These are phyloP conservation scores for Tor tambroides DNA, from an alignment of 2,113 vertebrate species.

Conservation along the genomic window DNA sequence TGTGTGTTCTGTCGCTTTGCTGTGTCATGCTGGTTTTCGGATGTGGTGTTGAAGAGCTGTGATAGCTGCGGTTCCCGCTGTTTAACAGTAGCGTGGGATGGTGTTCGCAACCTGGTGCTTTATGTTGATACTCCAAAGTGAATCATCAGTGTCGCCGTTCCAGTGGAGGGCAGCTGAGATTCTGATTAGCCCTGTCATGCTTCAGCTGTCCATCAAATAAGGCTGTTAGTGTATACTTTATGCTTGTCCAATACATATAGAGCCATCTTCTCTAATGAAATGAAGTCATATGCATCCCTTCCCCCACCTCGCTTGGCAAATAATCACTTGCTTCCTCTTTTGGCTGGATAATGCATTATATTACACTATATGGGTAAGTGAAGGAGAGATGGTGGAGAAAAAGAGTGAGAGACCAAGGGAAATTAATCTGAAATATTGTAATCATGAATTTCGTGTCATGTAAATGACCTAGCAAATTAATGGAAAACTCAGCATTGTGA, in stretches of 20 bases:
- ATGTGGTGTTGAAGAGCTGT: not conserved
- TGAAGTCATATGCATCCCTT: conserved; percentile 53
- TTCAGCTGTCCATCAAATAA: conserved; percentile 62
- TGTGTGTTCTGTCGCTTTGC: conserved; percentile 8
- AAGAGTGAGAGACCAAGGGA: not conserved
- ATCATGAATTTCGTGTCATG: not conserved
- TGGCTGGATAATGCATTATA: conserved; percentile 62
- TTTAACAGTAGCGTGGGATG: conserved; percentile 2
- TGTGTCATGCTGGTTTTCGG: conserved; percentile 8
- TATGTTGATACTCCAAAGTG: conserved; percentile 45
- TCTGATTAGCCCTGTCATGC: conserved; percentile 63
- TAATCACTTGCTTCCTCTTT: conserved; percentile 37
- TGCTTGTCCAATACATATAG: conserved; percentile 48
- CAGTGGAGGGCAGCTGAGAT: conserved; percentile 50
- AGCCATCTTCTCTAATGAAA: conserved; percentile 63
- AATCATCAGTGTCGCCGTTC: conserved; percentile 60
- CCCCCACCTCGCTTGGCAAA: conserved; percentile 48
- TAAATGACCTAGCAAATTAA: not conserved
- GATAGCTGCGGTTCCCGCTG: not conserved
- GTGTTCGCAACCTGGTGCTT: not conserved
- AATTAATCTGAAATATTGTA: not conserved
- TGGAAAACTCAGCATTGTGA: not conserved
- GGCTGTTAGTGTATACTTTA: conserved; percentile 47
- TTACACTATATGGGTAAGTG: not conserved
- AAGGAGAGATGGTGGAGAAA: not conserved